Conservation (phyloP, 2,888 invertebrate genomes). For the Chymomyza amoena region DNA sequence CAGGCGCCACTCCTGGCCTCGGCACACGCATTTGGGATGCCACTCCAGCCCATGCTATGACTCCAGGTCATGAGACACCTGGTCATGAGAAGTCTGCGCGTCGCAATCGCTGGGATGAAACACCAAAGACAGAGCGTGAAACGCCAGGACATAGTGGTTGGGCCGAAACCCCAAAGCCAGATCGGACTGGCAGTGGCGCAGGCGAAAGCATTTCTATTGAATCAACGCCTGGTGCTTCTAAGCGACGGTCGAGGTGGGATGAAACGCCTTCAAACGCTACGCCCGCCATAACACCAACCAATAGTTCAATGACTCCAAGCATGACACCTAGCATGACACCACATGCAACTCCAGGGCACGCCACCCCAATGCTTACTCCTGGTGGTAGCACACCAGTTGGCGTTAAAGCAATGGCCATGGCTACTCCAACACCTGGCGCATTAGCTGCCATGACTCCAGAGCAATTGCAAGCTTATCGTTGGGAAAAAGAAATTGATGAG, state of each 20-base stretch:
- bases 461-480: conserved; percentile 97
- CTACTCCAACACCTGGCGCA: conserved; percentile 98
- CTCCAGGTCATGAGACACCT: conserved; percentile 93
- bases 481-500: conserved; percentile 99
- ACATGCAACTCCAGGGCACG: conserved; percentile 86
- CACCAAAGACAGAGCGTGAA: conserved; percentile 98
- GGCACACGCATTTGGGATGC: conserved; percentile 97
- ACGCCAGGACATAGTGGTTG: conserved; percentile 99
- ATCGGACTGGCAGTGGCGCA: conserved; percentile 88
- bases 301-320: conserved; percentile 82
- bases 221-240: conserved; percentile 96
- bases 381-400: conserved; percentile 93
- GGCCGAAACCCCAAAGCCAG: conserved; percentile 99
- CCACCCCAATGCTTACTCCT: conserved; percentile 87
- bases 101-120: conserved; percentile 99
- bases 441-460: conserved; percentile 99
- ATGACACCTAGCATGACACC: conserved; percentile 88
- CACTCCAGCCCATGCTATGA: conserved; percentile 95
- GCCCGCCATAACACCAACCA: conserved; percentile 85
- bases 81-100: conserved; percentile 88
- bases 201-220: conserved; percentile 88
- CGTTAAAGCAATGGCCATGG: conserved; percentile 98
- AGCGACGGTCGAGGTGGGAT: conserved; percentile 98
- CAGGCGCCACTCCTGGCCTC: conserved; percentile 94
- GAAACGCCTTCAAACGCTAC: conserved; percentile 94